phyloP scores from a whole-genome alignment of 2,888 invertebrate genomes.

The Elmis aenea region DNA sequence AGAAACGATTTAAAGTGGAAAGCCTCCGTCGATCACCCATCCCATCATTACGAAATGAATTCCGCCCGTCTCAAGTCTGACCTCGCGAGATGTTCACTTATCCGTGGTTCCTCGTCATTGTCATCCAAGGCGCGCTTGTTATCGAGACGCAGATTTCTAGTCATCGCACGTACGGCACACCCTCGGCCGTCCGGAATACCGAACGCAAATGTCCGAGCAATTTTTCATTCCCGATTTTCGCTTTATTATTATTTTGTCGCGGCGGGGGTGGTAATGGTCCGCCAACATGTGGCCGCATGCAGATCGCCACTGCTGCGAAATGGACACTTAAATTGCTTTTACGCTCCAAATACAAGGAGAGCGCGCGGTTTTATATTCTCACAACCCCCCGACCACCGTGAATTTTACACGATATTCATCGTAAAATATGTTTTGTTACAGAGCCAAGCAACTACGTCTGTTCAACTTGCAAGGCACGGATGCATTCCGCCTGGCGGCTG shows the following conservation, averaged over 20 bases:
- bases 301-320: slow-evolving; percentile 39
- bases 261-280: slow-evolving; percentile 40
- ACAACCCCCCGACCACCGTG: slow-evolving; percentile 5
- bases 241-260: slow-evolving; percentile 45
- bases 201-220: slow-evolving; percentile 46
- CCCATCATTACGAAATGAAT: slow-evolving; percentile 40
- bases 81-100: slow-evolving; percentile 43
- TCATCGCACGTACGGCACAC: slow-evolving; percentile 44
- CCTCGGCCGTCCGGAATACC: slow-evolving; percentile 40
- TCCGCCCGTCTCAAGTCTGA: slow-evolving; percentile 38
- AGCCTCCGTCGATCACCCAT: slow-evolving; percentile 32
- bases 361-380: slow-evolving; percentile 15
- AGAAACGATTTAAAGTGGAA: slow-evolving; percentile 31
- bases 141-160: slow-evolving; percentile 26
- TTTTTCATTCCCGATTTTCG: slow-evolving; percentile 48
- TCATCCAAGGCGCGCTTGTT: slow-evolving; percentile 20
- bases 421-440: slow-evolving; percentile 51
- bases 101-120: slow-evolving; percentile 42
- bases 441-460: slow-evolving; percentile 94
- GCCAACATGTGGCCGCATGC: slow-evolving; percentile 45
- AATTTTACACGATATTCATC: slow-evolving; percentile 4
- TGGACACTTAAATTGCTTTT: slow-evolving; percentile 34
- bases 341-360: too few species aligned
- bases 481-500: slow-evolving; percentile 91
- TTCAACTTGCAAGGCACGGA: slow-evolving; percentile 86